Evolutionary conservation across 2,113 vertebrate species (phyloP).

Genomic region (Procavia capensis): DNA sequence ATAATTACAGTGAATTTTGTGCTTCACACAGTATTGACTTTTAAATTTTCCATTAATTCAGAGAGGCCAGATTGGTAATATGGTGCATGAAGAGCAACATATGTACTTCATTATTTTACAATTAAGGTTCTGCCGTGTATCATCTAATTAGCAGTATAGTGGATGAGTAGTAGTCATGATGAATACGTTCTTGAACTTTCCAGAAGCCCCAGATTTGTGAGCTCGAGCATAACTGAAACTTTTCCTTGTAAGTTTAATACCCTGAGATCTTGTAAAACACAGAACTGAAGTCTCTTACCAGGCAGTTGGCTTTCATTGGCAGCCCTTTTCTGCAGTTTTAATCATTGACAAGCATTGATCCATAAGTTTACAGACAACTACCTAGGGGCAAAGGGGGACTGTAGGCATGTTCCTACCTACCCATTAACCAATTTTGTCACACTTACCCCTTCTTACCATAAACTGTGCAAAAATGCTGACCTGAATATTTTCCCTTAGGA

Average conservation of each 20-base stretch:
- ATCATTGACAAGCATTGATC: fast-evolving
- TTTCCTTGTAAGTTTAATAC: fast-evolving
- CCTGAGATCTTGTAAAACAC: fast-evolving
- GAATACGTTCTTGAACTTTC: neutral
- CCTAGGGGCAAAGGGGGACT: fast-evolving
- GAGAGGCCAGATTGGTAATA: neutral
- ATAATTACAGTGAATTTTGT: neutral
- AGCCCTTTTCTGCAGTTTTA: fast-evolving
- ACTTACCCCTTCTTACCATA: fast-evolving
- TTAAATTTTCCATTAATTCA: neutral
- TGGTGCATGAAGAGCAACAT: neutral
- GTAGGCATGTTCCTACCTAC: fast-evolving
- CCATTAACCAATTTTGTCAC: neutral
- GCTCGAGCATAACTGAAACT: fast-evolving
- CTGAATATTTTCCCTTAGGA: neutral
- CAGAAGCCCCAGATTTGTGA: neutral
- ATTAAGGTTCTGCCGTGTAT: fast-evolving
- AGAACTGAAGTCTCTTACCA: too few species aligned
- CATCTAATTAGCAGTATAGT: neutral
- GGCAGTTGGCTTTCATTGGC: neutral
- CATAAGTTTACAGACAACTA: fast-evolving
- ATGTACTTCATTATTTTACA: neutral
- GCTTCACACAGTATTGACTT: neutral
- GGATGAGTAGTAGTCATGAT: neutral
- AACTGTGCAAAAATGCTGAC: neutral